Base-by-base conservation (phyloP, 2,888 invertebrate genomes). In the Embidobia sp. region DNA sequence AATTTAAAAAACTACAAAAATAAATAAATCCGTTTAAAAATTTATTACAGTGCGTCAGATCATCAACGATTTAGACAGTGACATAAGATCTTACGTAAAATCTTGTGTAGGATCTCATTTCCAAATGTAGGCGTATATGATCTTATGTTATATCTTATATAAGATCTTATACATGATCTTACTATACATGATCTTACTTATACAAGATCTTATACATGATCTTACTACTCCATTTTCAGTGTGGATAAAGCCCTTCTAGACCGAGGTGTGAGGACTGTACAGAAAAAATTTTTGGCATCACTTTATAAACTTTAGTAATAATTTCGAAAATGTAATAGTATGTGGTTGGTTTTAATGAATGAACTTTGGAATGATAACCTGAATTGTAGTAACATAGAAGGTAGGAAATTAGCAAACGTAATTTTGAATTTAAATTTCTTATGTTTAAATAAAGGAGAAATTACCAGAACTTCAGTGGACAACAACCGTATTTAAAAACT, bases 271-370 rank as follows among this genome's bases (percentile, higher is more conserved):
- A 2, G 1, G 13, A 2, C 1, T 1, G 13, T 2, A 35, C 35
- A 13, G 13, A 13, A 6, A 10, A 13, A 13, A 35, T 13, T 35
- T 35, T 13, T 35, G 35, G 35, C 3, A 35, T 13, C 3, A 2
- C 1, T 13, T 35, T 35, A 35, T 35, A 1, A 3, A 35, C 11
- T 35, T 35, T 35, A 11, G 35, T 13, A 13, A 35, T 35, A 35
- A 35, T 13, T 35, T 35, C 2, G 11, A 11, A 4, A 35, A 35
- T 26, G 10, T 26, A 1, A 13, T 53, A 1, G 7, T 53, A 2
- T 53, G 53, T 10, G 37, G 53, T n/a, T 2, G 53, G 37, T n/a
- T 53, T 53, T 13, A 53, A 53, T 26, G 46, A 35, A 13, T 13
- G 11, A 11, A 2, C 3, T 13, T 3, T 35, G 35, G 35, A 2